These are phyloP conservation scores for Aphidius ervi DNA, from an alignment of 1,140 invertebrate species.

Conservation along the genomic window DNA sequence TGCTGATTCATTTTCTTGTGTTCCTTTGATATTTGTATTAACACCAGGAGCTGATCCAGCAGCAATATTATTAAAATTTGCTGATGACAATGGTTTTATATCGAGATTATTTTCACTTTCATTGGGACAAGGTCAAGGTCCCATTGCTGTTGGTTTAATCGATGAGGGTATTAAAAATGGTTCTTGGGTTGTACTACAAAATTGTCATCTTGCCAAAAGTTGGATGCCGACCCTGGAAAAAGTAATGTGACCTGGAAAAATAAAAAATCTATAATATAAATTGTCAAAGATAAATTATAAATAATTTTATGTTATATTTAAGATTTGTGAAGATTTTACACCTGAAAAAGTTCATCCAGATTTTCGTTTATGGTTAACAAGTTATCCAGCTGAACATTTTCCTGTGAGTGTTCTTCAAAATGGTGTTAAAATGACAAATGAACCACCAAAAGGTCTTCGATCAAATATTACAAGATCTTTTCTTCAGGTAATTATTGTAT, in stretches of 20 bases:
- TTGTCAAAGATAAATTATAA: constrained; percentile 14
- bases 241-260: constrained; percentile 36
- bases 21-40: constrained; percentile 84
- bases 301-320: background rate
- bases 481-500: constrained; percentile 52
- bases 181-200: constrained; percentile 93
- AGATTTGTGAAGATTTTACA: constrained; percentile 77
- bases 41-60: constrained; percentile 92
- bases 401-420: constrained; percentile 91
- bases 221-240: constrained; percentile 85
- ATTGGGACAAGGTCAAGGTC: constrained; percentile 89
- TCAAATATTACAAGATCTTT: constrained; percentile 75
- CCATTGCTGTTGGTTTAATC: constrained; percentile 81
- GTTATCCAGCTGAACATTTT: constrained; percentile 84
- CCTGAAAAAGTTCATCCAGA: constrained; percentile 75
- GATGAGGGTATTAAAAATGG: constrained; percentile 79
- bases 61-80: constrained; percentile 77
- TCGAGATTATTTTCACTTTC: constrained; percentile 80
- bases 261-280: background rate
- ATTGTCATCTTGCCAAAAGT: constrained; percentile 91
- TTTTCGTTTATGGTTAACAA: constrained; percentile 91
- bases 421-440: constrained; percentile 94
- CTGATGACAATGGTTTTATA: constrained; percentile 85
- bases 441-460: constrained; percentile 79
- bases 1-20: constrained; percentile 75